A percentile compares a stretch with the other conserved stretches of the same genome.
Conservation (phyloP, 2,797 vertebrate species). For the Scomberomorus guttatus region DNA sequence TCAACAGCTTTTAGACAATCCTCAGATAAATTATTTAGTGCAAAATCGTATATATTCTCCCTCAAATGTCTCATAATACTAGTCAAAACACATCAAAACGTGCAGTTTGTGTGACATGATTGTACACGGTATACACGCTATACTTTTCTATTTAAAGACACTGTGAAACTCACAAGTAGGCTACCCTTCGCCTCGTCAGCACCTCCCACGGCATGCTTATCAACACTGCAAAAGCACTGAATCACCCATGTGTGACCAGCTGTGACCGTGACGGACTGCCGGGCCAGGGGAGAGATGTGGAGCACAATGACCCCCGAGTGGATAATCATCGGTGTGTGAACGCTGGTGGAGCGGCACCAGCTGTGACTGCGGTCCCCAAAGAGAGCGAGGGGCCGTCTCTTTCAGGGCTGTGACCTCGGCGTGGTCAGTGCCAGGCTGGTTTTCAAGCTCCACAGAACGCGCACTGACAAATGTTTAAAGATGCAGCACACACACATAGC, state of each 20-base stretch:
- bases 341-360: slow-evolving; percentile 43
- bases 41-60: slow-evolving; percentile 2
- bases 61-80: slow-evolving; percentile 6
- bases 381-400: slow-evolving; percentile 48
- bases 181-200: slow-evolving; percentile 55
- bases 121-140: background rate
- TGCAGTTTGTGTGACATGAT: slow-evolving; percentile 14
- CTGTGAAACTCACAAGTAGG: slow-evolving; percentile 35
- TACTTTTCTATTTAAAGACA: slow-evolving; percentile 36
- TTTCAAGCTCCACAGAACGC: slow-evolving; percentile 36
- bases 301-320: slow-evolving; percentile 62
- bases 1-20: slow-evolving; percentile 14
- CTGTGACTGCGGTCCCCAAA: slow-evolving; percentile 55
- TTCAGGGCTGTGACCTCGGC: slow-evolving; percentile 45
- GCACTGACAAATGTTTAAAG: slow-evolving; percentile 40
- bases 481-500: slow-evolving; percentile 1
- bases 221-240: slow-evolving; percentile 53
- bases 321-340: slow-evolving; percentile 75
- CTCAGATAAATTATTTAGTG: slow-evolving; percentile 16
- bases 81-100: background rate
- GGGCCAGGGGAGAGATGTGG: slow-evolving; percentile 47
- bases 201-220: slow-evolving; percentile 51
- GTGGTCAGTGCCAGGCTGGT: slow-evolving; percentile 36
- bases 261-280: slow-evolving; percentile 51
- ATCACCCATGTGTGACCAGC: slow-evolving; percentile 65